Conservation (phyloP, 2,113 vertebrate genomes). For the Brienomyrus longianalis region DNA sequence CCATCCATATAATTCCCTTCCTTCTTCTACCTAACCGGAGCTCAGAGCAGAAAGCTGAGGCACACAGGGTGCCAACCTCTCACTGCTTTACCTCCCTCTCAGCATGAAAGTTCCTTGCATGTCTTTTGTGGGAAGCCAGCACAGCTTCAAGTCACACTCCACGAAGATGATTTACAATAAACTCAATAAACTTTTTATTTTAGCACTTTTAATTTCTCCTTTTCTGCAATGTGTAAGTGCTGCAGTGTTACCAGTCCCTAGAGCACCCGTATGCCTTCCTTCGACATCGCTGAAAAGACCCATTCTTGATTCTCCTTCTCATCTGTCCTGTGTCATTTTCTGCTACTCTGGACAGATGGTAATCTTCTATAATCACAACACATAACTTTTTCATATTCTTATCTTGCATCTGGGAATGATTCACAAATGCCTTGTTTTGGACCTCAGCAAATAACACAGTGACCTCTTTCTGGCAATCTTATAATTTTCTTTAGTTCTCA, state of each 20-base stretch:
- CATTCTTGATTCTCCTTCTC: not conserved
- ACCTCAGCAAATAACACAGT: not conserved
- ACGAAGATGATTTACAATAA: not conserved
- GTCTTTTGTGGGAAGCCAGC: not conserved
- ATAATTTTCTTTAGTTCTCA: not conserved
- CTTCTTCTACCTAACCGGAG: not conserved
- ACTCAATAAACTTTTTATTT: not conserved
- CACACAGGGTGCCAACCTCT: not conserved
- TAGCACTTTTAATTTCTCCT: not conserved
- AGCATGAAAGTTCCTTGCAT: not conserved
- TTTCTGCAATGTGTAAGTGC: not conserved
- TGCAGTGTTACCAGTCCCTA: not conserved
- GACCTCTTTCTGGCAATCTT: not conserved
- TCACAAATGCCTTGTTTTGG: not conserved
- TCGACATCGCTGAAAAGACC: not conserved
- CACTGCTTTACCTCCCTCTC: not conserved
- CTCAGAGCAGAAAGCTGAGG: not conserved
- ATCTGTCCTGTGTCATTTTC: not conserved
- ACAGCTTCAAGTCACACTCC: not conserved
- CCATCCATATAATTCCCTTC: not conserved
- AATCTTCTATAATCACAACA: not conserved
- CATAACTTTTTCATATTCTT: not conserved
- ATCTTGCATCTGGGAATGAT: not conserved
- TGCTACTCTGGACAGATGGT: not conserved
- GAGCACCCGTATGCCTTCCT: not conserved